Evolutionary conservation across 2,113 vertebrate genomes (phyloP), one percentile per base, ranked within the genome.

Genomic region (Chaetorhynchus papuensis): DNA sequence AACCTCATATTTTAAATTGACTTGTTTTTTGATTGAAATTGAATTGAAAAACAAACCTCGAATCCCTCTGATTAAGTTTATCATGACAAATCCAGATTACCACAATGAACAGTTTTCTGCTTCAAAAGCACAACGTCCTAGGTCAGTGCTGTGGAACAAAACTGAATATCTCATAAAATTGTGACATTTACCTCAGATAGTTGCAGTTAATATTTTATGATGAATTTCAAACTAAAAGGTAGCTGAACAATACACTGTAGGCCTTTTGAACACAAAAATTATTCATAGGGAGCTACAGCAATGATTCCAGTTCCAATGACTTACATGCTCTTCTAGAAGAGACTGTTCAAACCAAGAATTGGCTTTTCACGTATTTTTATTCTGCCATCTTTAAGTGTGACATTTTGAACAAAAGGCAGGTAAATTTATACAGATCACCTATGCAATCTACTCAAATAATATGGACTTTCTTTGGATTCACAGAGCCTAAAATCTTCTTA

Each of bases 151-250:
- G 15, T 71, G 56, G 37, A 86, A 89, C 54, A 70, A 88, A 86
- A 79, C 63, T 26, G 4, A 30, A 35, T 37, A 87, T 59, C 24
- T 76, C 47, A 88, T 56, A 49, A 81, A 89, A 71, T 14, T 15
- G 33, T 84, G 69, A 64, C 72, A 70, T 74, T 92, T 96, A 95
- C 30, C 44, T 87, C 59, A 76, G 85, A 94, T 82, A 89, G 61
- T 27, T 54, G 53, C 83, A 69, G 41, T 70, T 79, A 92, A 49
- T 59, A 93, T 95, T 96, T 96, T 69, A 93, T 92, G 41, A 86
- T 57, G 23, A 81, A 90, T 76, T 75, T 75, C 78, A 93, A 78
- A 90, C 52, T 90, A 65, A 97, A 81, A 93, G 63, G 19, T 20
- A 45, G 72, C 41, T 92, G 83, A 89, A 89, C n/a, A 77, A 83